These are phyloP conservation scores for Amiota minor DNA, from an alignment of 2,888 invertebrate genomes.

Conservation along the genomic window DNA sequence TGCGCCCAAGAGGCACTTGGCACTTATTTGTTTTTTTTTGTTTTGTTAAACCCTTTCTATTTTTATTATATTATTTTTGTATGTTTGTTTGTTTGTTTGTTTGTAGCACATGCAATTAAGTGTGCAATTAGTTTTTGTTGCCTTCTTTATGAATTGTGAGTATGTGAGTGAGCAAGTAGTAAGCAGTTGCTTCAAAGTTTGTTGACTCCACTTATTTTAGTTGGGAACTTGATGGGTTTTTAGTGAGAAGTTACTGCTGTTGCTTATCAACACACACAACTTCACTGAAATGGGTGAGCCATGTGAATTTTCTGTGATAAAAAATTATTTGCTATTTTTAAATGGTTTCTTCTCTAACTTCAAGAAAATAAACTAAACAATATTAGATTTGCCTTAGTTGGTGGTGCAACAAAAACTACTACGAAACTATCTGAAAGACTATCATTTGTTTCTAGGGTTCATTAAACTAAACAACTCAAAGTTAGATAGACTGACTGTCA, in stretches of 20 bases:
- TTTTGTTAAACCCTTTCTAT: background rate
- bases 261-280: background rate
- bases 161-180: background rate
- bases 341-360: background rate
- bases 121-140: constrained; percentile 55
- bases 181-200: constrained; percentile 20
- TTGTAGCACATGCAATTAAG: constrained; percentile 27
- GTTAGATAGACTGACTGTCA: background rate
- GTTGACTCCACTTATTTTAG: background rate
- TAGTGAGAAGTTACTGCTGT: background rate
- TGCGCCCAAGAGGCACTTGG: constrained; percentile 34
- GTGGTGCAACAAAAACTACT: background rate
- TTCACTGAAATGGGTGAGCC: too few species aligned
- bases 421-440: background rate
- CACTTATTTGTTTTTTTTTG: background rate
- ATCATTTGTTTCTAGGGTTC: constrained; percentile 11
- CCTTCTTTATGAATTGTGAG: background rate
- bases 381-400: background rate
- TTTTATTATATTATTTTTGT: background rate
- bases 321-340: constrained; percentile 12
- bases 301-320: background rate
- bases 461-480: constrained; percentile 11
- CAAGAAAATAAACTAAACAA: background rate
- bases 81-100: background rate
- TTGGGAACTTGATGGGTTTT: background rate